Percentiles rank a stretch among this genome's conserved stretches.
These are phyloP conservation scores for Calycopis cecrops DNA, from an alignment of 1,140 invertebrate genomes.

Conservation along the genomic window DNA sequence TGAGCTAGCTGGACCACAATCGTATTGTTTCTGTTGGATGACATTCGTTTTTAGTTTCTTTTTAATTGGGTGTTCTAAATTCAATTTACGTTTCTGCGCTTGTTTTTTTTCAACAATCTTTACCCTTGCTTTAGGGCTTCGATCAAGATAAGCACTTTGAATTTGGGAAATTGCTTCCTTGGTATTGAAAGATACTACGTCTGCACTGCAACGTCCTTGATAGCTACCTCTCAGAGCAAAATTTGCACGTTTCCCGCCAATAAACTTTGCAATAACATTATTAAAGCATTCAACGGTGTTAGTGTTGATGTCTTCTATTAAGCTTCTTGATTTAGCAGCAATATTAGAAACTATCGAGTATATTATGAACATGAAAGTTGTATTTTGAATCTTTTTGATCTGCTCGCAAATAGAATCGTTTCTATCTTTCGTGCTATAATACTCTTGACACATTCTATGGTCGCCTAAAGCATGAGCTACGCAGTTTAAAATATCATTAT, in stretches of 20 bases:
- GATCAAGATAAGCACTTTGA: too few relatives aligned
- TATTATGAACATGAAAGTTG: too few relatives aligned
- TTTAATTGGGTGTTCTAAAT: too few relatives aligned
- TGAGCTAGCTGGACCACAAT: background rate
- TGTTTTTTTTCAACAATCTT: too few relatives aligned
- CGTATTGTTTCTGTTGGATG: too few relatives aligned
- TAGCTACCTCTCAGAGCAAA: constrained; percentile 10
- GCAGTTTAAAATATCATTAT: background rate
- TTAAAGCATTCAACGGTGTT: constrained; percentile 10
- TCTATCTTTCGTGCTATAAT: background rate
- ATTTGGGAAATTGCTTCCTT: too few relatives aligned
- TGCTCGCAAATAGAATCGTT: too few relatives aligned
- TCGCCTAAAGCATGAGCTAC: background rate
- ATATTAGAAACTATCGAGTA: background rate
- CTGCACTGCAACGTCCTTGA: constrained; percentile 12
- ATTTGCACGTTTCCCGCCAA: constrained; percentile 16
- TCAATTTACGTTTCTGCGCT: too few relatives aligned
- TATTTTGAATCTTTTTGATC: background rate
- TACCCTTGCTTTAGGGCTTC: too few relatives aligned
- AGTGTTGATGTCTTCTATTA: constrained; percentile 4
- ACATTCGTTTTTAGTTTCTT: too few relatives aligned
- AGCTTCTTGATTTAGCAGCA: constrained; percentile 6
- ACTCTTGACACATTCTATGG: background rate
- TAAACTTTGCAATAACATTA: constrained; percentile 15
- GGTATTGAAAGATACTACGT: background rate